phyloP scores from a whole-genome alignment of 2,113 vertebrate genomes.

The Ceyx margarethae region DNA sequence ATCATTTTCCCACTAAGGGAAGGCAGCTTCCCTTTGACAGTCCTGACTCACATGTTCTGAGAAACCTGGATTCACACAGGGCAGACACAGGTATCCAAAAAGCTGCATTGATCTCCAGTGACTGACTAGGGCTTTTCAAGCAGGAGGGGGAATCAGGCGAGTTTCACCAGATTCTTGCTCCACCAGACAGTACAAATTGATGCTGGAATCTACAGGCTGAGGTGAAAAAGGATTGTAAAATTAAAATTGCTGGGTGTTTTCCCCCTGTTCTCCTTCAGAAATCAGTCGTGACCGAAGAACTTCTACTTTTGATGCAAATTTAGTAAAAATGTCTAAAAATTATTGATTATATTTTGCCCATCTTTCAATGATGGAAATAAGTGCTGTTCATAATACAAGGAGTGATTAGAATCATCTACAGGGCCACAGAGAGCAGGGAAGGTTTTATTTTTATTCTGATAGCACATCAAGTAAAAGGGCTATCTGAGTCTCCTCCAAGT shows the following conservation, averaged over 20 bases:
- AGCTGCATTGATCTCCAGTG: background rate
- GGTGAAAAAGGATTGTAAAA: background rate
- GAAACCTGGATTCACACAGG: background rate
- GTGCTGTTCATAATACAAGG: background rate
- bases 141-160: background rate
- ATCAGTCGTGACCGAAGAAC: background rate
- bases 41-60: background rate
- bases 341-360: background rate
- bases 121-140: background rate
- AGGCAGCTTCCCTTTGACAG: background rate
- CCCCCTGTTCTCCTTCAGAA: background rate
- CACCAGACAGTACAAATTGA: background rate
- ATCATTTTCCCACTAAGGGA: background rate
- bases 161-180: background rate
- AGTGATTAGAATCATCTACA: background rate
- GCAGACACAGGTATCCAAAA: background rate
- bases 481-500: background rate
- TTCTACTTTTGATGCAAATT: background rate
- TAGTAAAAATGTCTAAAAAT: background rate
- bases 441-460: background rate
- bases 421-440: background rate
- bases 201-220: background rate
- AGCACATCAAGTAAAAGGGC: background rate
- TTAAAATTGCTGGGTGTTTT: rapidly evolving
- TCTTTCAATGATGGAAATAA: background rate